phyloP scores from a whole-genome alignment of 2,888 invertebrate genomes.

The Lamellibrachia satsuma region DNA sequence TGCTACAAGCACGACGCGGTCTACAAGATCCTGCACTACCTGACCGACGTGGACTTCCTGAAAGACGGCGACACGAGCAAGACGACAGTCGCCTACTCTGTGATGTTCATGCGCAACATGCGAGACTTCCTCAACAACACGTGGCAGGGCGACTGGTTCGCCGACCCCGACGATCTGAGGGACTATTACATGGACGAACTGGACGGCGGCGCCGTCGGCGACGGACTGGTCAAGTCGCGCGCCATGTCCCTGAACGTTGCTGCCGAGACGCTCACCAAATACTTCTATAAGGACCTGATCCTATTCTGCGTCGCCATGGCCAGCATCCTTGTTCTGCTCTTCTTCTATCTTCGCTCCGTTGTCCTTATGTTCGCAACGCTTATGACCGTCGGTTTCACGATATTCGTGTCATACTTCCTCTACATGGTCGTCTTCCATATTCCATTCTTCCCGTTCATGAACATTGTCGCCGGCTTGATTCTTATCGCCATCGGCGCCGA shows the following conservation, averaged over 20 bases:
- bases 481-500: constrained; percentile 41
- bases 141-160: not conserved
- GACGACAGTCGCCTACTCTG: not conserved
- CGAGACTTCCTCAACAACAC: not conserved
- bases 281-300: not conserved
- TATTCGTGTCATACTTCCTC: constrained; percentile 19
- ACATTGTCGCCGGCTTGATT: constrained; percentile 35
- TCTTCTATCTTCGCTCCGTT: constrained; percentile 34
- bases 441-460: constrained; percentile 39
- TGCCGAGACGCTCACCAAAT: not conserved
- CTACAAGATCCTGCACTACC: constrained; percentile 85
- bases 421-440: constrained; percentile 73
- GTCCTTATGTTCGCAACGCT: constrained; percentile 38
- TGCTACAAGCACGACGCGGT: constrained; percentile 84
- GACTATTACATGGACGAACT: constrained; percentile 3
- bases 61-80: constrained; percentile 28
- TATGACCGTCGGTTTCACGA: constrained; percentile 28
- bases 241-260: not conserved
- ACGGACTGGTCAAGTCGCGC: not conserved
- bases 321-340: constrained; percentile 17
- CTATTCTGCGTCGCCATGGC: not conserved
- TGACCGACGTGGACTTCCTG: constrained; percentile 81
- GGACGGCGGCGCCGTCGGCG: not conserved
- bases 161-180: not conserved
- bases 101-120: not conserved